Percentiles rank a stretch among this genome's conserved stretches.
phyloP scores from a whole-genome alignment of 2,113 vertebrate species.

The Psilopogon haemacephalus region DNA sequence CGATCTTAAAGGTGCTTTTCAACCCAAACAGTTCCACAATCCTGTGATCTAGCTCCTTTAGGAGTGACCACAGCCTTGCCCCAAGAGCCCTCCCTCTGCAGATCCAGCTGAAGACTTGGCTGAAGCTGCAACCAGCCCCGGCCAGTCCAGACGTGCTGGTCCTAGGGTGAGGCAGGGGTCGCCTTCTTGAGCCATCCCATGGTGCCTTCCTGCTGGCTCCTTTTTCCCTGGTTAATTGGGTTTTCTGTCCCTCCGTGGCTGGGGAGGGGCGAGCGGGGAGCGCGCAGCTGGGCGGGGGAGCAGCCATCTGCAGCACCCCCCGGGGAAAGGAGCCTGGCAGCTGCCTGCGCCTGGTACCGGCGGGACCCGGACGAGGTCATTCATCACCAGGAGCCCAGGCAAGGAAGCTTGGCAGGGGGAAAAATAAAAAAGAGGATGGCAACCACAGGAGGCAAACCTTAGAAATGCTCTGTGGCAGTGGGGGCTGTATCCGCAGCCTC shows the following conservation, averaged over 20 bases:
- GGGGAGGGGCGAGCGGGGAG: background rate
- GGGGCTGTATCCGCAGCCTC: background rate
- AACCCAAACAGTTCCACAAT: too few species aligned
- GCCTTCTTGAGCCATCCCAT: background rate
- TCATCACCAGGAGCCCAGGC: background rate
- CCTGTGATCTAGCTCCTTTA: background rate
- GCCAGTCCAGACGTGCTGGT: background rate
- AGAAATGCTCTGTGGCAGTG: background rate
- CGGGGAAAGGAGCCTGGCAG: background rate
- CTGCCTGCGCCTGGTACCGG: conserved; percentile 42
- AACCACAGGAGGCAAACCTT: background rate
- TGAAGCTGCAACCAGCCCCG: accelerated
- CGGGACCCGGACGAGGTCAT: background rate
- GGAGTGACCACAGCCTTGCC: background rate
- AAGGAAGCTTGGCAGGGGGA: background rate
- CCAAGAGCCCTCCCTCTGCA: background rate
- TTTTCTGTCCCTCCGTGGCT: conserved; percentile 3
- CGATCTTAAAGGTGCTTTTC: too few species aligned
- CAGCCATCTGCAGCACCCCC: conserved; percentile 14
- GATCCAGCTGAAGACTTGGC: accelerated
- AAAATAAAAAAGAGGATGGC: background rate
- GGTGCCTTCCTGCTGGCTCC: background rate
- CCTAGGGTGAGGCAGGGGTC: accelerated
- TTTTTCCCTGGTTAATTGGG: background rate
- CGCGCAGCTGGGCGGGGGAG: conserved; percentile 38